These are phyloP conservation scores for Aurelia sp. DNA, from an alignment of 30 jellyfish, hydroid and myxozoan species.

Conservation along the genomic window DNA sequence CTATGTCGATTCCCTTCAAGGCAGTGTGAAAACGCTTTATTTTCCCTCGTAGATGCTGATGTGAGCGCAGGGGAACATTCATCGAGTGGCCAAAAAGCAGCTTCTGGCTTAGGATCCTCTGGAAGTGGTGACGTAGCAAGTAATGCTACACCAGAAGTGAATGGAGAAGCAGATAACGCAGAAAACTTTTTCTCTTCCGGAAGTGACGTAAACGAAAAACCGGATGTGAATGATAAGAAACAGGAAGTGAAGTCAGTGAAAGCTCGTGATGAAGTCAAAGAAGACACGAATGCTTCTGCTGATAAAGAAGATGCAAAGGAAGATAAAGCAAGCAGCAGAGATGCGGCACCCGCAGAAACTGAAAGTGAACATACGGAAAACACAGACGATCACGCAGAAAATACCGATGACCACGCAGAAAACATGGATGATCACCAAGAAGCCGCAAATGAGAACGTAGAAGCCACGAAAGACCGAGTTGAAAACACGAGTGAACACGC, in stretches of 20 bases:
- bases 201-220: not conserved
- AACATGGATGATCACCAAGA: no score
- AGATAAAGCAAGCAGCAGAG: no score
- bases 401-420: no score
- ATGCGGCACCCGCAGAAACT: no score
- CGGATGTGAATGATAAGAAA: conserved; percentile 6
- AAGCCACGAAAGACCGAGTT: no score
- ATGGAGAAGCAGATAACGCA: conserved; percentile 8
- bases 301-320: no score
- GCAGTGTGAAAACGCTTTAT: no score
- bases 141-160: not conserved
- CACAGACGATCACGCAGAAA: no score
- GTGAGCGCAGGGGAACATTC: conserved; percentile 43
- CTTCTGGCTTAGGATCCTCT: not conserved
- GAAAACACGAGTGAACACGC: conserved; percentile 4
- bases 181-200: not conserved
- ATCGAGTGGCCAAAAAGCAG: conserved; percentile 7
- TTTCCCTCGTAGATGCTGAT: not conserved
- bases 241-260: not conserved
- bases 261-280: not conserved
- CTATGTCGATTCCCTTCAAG: no score
- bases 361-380: no score
- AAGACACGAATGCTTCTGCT: no score
- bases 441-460: no score
- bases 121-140: not conserved